phyloP scores from a whole-genome alignment of 2,888 invertebrate genomes.

The Lordiphosa andalusiaca region DNA sequence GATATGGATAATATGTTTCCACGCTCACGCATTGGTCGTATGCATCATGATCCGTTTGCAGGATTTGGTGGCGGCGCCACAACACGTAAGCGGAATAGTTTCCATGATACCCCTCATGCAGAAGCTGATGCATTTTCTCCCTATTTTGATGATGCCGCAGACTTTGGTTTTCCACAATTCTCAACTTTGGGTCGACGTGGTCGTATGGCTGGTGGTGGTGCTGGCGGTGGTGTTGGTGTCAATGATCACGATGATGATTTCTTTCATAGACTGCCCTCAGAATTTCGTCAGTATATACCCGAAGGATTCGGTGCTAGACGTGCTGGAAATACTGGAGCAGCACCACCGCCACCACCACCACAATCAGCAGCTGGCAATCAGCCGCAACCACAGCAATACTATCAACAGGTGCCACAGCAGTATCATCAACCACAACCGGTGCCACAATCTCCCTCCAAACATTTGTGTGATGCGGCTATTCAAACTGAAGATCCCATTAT shows the following conservation, averaged over 20 bases:
- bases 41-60: conserved; percentile 79
- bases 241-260: conserved; percentile 75
- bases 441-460: conserved; percentile 73
- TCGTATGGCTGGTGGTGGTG: conserved; percentile 37
- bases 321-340: conserved; percentile 28
- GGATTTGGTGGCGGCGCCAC: conserved; percentile 63
- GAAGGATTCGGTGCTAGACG: conserved; percentile 77
- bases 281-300: conserved; percentile 80
- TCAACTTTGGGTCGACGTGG: conserved; percentile 76
- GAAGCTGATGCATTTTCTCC: conserved; percentile 66
- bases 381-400: conserved; percentile 37
- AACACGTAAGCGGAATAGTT: conserved; percentile 79
- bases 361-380: conserved; percentile 25
- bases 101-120: conserved; percentile 68
- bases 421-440: conserved; percentile 31
- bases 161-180: conserved; percentile 79
- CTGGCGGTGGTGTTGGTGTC: conserved; percentile 44
- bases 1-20: conserved; percentile 78
- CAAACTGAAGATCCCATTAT: conserved; percentile 77
- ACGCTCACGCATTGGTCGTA: conserved; percentile 77
- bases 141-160: conserved; percentile 74
- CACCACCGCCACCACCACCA: conserved; percentile 21
- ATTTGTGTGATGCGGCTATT: conserved; percentile 80
- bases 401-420: conserved; percentile 14
- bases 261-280: conserved; percentile 79